phyloP scores from a whole-genome alignment of 1,140 invertebrate genomes.

The Drosophila leontia region DNA sequence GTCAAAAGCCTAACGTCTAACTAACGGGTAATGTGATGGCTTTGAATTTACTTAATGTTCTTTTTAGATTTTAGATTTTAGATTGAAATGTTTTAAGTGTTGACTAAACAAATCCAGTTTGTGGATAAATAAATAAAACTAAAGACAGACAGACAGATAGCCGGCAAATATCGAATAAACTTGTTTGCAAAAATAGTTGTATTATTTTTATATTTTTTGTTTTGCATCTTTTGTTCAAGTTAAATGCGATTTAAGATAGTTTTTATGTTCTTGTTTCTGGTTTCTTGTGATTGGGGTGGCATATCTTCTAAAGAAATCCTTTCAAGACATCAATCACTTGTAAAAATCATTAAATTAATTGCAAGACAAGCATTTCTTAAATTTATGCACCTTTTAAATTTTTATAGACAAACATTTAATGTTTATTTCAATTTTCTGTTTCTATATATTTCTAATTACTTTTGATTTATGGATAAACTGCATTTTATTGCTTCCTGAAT shows the following conservation, averaged over 20 bases:
- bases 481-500: conserved; percentile 14
- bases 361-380: background rate
- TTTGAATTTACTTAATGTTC: no score
- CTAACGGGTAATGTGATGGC: conserved; percentile 25
- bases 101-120: conserved; percentile 21
- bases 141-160: background rate
- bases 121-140: conserved; percentile 1
- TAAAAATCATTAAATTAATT: background rate
- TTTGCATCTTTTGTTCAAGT: background rate
- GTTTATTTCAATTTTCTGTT: background rate
- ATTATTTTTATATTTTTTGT: background rate
- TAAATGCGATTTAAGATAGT: background rate
- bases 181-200: conserved; percentile 19
- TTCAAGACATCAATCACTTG: conserved; percentile 2
- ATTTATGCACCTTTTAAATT: background rate
- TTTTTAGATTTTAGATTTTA: background rate
- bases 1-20: conserved; percentile 11
- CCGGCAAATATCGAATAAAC: conserved; percentile 9
- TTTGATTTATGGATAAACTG: conserved; percentile 1
- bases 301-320: background rate
- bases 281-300: background rate
- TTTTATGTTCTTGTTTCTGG: background rate
- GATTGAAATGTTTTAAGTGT: background rate
- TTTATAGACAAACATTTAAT: background rate
- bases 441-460: background rate